Percentiles rank a stretch among this genome's conserved stretches.
Conservation (phyloP, 2,113 vertebrate species). For the Notothenia rossii region DNA sequence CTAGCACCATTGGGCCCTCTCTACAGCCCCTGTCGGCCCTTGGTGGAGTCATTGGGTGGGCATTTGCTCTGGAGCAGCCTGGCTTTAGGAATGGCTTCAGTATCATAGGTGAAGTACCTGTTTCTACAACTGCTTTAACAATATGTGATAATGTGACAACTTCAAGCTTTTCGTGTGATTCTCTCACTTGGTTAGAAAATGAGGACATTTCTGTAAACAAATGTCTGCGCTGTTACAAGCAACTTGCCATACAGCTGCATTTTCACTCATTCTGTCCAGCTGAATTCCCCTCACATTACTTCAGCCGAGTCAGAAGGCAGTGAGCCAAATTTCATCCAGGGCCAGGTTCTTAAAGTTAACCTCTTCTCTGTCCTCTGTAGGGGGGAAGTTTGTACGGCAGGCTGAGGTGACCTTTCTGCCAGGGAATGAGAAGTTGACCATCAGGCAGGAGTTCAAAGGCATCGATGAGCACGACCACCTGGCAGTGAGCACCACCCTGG, state of each 20-base stretch:
- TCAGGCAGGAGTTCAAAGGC: conserved; percentile 93
- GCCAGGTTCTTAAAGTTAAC: conserved; percentile 48
- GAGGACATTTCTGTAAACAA: conserved; percentile 12
- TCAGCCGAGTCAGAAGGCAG: conserved; percentile 41
- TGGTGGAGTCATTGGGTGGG: conserved; percentile 94
- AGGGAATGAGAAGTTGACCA: conserved; percentile 88
- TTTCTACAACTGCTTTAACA: not conserved
- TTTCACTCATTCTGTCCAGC: conserved; percentile 40
- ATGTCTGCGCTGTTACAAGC: conserved; percentile 13
- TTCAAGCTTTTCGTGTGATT: not conserved
- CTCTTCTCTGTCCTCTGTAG: conserved; percentile 74
- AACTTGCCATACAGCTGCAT: conserved; percentile 58
- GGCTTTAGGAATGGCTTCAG: conserved; percentile 95
- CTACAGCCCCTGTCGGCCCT: conserved; percentile 90
- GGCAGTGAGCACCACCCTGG: conserved; percentile 90
- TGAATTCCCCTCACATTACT: conserved; percentile 61
- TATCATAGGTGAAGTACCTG: conserved; percentile 86
- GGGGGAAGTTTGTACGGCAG: conserved; percentile 92
- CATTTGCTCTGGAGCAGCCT: conserved; percentile 94
- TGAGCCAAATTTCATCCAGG: conserved; percentile 60
- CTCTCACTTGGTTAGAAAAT: conserved; percentile 6
- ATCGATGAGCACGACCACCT: conserved; percentile 96
- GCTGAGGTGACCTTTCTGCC: conserved; percentile 93
- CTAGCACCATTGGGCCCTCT: conserved; percentile 86
- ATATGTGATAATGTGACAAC: not conserved